These are phyloP conservation scores for Xanthorhoe designata DNA, from an alignment of 2,888 invertebrate species.

Conservation along the genomic window DNA sequence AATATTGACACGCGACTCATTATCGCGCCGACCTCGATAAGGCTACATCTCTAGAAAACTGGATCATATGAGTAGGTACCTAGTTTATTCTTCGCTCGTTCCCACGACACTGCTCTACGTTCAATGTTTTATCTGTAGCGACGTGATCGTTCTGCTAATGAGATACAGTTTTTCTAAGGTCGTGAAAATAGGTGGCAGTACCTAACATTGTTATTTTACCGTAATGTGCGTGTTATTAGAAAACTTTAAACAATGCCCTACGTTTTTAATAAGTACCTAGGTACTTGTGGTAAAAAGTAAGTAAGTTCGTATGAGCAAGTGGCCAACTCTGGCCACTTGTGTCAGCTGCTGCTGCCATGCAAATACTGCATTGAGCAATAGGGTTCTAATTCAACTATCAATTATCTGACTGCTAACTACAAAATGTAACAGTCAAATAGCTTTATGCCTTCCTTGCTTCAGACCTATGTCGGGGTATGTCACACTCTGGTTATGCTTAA, in stretches of 20 bases:
- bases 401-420: conserved; percentile 46
- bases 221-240: conserved; percentile 36
- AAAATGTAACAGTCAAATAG: too few species aligned
- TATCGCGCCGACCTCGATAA: conserved; percentile 79
- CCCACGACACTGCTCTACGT: conserved; percentile 76
- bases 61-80: conserved; percentile 65
- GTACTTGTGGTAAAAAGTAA: too few species aligned
- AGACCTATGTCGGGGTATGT: too few species aligned
- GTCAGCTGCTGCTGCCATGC: conserved; percentile 19
- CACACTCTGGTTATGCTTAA: too few species aligned
- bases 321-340: too few species aligned
- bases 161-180: conserved; percentile 67
- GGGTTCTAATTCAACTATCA: conserved; percentile 29
- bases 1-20: conserved; percentile 77
- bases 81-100: conserved; percentile 71
- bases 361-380: conserved; percentile 33
- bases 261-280: too few species aligned
- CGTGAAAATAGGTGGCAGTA: conserved; percentile 54
- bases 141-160: conserved; percentile 76
- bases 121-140: conserved; percentile 67
- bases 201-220: conserved; percentile 38
- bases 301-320: too few species aligned
- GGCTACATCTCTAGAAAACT: conserved; percentile 78
- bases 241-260: conserved; percentile 28
- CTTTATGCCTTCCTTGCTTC: too few species aligned